These are phyloP conservation scores for Yponomeuta malinellus DNA, from an alignment of 2,888 invertebrate genomes.

Conservation along the genomic window DNA sequence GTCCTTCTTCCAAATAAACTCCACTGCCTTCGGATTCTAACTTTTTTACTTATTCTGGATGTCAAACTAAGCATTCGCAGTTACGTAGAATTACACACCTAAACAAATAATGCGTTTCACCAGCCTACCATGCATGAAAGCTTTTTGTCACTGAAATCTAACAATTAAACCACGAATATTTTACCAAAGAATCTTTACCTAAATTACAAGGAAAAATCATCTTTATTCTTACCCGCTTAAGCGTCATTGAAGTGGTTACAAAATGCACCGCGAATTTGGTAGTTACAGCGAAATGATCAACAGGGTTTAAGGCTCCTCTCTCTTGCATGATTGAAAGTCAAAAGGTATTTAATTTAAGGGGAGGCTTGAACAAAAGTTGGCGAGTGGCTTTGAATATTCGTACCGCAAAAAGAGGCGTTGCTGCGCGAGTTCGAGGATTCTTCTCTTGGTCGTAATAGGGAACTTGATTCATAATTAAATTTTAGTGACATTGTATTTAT, in stretches of 20 bases:
- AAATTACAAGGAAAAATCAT: neutral
- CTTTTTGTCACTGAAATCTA: conserved; percentile 29
- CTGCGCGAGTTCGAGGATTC: conserved; percentile 24
- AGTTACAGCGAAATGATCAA: conserved; percentile 45
- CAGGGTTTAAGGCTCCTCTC: conserved; percentile 53
- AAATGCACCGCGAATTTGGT: neutral
- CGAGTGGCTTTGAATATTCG: conserved; percentile 29
- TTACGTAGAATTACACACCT: conserved; percentile 35
- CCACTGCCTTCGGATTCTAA: too few species aligned
- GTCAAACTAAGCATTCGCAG: neutral
- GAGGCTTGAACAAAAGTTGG: conserved; percentile 23
- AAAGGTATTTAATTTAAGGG: conserved; percentile 42
- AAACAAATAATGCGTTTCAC: conserved; percentile 40
- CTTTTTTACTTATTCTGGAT: too few species aligned
- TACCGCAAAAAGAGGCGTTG: conserved; percentile 27
- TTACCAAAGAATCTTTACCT: neutral
- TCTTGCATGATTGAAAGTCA: conserved; percentile 56
- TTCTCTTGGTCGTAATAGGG: conserved; percentile 37
- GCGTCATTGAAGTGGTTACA: neutral
- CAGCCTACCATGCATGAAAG: neutral
- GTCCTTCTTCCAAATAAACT: too few species aligned
- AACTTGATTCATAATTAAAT: too few species aligned
- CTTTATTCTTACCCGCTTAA: neutral
- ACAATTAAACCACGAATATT: conserved; percentile 23
- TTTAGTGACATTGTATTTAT: conserved; percentile 28